phyloP scores from a whole-genome alignment of 1,140 invertebrate species.

The Bombus consobrinus region DNA sequence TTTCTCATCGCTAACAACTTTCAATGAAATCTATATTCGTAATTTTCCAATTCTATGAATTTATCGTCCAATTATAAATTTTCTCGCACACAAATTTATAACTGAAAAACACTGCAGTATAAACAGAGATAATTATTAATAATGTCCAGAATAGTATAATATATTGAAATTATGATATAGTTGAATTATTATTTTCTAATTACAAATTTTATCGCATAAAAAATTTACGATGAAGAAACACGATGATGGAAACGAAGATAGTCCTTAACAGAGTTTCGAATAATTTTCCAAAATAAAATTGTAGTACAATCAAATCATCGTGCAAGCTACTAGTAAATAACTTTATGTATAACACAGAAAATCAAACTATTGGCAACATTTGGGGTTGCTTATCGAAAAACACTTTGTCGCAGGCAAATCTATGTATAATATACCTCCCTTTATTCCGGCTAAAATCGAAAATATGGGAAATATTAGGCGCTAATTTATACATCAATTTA shows the following conservation, averaged over 20 bases:
- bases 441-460: neutral
- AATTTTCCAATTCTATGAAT: neutral
- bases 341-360: no score
- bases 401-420: neutral
- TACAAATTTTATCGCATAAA: neutral
- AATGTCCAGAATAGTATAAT: neutral
- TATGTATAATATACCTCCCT: constrained; percentile 7
- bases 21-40: neutral
- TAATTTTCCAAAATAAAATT: neutral
- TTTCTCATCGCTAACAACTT: neutral
- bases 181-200: no score
- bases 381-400: neutral
- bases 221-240: neutral
- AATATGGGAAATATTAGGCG: constrained; percentile 1
- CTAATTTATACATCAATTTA: constrained; percentile 50
- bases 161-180: neutral
- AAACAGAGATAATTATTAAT: neutral
- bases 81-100: no score
- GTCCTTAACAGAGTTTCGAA: neutral
- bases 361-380: neutral
- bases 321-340: neutral
- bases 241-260: neutral
- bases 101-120: no score
- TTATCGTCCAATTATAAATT: neutral
- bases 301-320: no score